These are phyloP conservation scores for Oithona nana DNA, from an alignment of 2,888 invertebrate species.

Conservation along the genomic window DNA sequence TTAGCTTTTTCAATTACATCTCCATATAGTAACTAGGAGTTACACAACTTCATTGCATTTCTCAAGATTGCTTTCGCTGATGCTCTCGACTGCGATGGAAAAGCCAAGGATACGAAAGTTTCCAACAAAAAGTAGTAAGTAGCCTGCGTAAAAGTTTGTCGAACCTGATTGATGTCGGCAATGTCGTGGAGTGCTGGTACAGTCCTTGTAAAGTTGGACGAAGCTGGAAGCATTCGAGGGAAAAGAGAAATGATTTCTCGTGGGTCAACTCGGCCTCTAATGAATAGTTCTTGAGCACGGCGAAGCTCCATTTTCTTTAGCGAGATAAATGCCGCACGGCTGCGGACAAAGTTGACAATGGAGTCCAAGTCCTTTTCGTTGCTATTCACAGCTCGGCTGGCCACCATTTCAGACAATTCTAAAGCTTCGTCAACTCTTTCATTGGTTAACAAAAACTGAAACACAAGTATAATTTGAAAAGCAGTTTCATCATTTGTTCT, in stretches of 20 bases:
- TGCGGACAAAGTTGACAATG: constrained; percentile 26
- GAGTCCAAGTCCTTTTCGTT: constrained; percentile 27
- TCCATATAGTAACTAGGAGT: too few species aligned
- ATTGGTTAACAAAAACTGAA: constrained; percentile 19
- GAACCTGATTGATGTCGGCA: constrained; percentile 31
- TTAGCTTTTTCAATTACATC: too few species aligned
- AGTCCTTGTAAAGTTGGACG: constrained; percentile 28
- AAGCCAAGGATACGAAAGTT: too few species aligned
- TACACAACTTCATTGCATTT: background rate
- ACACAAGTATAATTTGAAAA: too few species aligned
- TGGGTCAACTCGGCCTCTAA: constrained; percentile 29
- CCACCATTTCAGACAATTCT: constrained; percentile 29
- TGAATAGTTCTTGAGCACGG: constrained; percentile 30
- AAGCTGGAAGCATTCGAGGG: constrained; percentile 29
- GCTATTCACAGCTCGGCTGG: constrained; percentile 27
- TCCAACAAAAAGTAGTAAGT: too few species aligned
- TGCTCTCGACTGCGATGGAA: too few species aligned
- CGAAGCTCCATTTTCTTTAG: constrained; percentile 31
- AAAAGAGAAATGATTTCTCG: constrained; percentile 33
- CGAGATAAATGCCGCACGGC: constrained; percentile 33
- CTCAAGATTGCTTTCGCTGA: constrained; percentile 20
- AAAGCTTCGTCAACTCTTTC: constrained; percentile 34
- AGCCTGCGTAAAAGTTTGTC: too few species aligned
- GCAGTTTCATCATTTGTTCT: too few species aligned
- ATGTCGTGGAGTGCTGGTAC: constrained; percentile 32